Evolutionary conservation across 2,888 invertebrate genomes (phyloP).

Genomic region (Coecobrya sp.): DNA sequence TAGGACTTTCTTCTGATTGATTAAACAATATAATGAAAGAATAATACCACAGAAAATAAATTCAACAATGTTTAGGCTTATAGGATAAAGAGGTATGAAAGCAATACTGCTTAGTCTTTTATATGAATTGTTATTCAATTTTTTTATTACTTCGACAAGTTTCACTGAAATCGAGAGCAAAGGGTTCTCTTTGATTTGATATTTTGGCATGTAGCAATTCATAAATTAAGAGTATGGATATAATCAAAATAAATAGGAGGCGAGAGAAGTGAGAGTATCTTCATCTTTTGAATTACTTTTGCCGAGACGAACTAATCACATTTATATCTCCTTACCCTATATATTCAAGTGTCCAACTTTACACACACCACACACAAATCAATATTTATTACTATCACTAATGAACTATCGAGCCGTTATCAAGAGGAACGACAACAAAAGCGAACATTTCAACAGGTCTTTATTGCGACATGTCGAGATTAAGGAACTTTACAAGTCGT

Average conservation of each 20-base stretch:
- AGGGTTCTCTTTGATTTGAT: background rate
- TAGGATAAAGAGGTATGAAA: too few relatives aligned
- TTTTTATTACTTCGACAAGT: background rate
- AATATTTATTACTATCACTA: slow-evolving; percentile 50
- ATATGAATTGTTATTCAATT: background rate
- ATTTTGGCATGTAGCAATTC: slow-evolving; percentile 16
- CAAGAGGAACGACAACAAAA: slow-evolving; percentile 17
- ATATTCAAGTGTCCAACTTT: slow-evolving; percentile 19
- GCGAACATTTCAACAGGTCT: slow-evolving; percentile 5
- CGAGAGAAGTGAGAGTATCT: slow-evolving; percentile 28
- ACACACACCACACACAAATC: slow-evolving; percentile 24
- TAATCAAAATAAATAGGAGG: background rate
- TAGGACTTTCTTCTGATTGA: slow-evolving; percentile 71
- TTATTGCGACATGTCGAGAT: slow-evolving; percentile 26
- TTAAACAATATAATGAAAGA: slow-evolving; percentile 32
- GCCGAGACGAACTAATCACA: slow-evolving; percentile 22
- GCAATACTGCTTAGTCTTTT: too few relatives aligned
- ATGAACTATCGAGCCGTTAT: slow-evolving; percentile 52
- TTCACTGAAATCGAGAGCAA: slow-evolving; percentile 40
- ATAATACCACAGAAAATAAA: background rate
- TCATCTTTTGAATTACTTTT: background rate
- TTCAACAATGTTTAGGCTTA: background rate
- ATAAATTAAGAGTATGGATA: background rate
- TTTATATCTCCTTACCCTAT: slow-evolving; percentile 2
- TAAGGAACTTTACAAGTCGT: background rate